Base-by-base conservation (phyloP, 2,113 vertebrate genomes). In the Cariama cristata region DNA sequence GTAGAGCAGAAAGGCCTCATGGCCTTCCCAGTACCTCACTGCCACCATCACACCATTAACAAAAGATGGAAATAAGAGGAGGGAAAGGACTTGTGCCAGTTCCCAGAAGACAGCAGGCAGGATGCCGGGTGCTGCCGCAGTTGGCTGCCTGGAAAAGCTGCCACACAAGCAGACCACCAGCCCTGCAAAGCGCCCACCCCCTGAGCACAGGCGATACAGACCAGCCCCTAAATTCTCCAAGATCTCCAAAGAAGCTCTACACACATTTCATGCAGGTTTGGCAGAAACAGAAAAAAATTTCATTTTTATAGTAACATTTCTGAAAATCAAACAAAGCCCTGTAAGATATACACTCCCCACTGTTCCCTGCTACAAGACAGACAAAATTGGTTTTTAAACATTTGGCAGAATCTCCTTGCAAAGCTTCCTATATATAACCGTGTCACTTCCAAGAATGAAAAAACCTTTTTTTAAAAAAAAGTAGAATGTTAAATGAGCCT, bases 381-480 rank as follows among this genome's bases (percentile, higher is more conserved):
- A 56, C 23, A 93, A 68, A 82, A 73, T 4, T 44, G 27, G 50
- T 59, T 71, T 73, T 80, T 12, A 68, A 91, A 47, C 0, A 0
- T 44, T 62, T 0, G 0, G 30, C 45, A 74, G 27, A 49, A 86
- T 21, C 14, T 50, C 40, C 47, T 90, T 5, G 5, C 30, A 72
- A 85, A 93, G n/a, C 26, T 63, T 91, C 66, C 60, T 72, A 19
- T 27, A 77, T 8, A 75, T 18, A 89, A 85, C 18, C 1, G 1
- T 26, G 45, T 33, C 64, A 30, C 26, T 85, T 72, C 33, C 76
- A 74, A 63, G n/a, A 67, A 22, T 33, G 42, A 69, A 50, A 83
- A 82, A 30, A 0, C 1, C 7, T 18, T 22, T 10, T 81, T 60
- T 50, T 16, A 0, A 7, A 56, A 82, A 79, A 73, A 40, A 12